These are phyloP conservation scores for Lamellibrachia luymesi DNA, from an alignment of 1,140 invertebrate species.

Conservation along the genomic window DNA sequence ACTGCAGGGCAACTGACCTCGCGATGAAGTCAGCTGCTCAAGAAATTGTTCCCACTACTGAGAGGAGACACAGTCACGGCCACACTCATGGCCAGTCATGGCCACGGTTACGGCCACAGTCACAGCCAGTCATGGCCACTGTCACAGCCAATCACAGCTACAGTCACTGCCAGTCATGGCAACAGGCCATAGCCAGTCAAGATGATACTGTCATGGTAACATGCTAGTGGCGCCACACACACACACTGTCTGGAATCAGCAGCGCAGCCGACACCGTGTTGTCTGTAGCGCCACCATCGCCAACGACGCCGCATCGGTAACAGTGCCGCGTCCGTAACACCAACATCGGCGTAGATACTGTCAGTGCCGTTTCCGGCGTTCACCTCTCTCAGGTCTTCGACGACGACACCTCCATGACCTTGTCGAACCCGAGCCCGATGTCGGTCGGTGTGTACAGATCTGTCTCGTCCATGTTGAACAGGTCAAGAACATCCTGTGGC, in stretches of 20 bases:
- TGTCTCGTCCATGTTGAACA: conserved; percentile 71
- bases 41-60: not conserved
- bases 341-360: not conserved
- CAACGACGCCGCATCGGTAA: not conserved
- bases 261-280: not conserved
- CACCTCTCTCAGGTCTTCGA: conserved; percentile 3
- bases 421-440: conserved; percentile 52
- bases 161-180: no score
- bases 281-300: not conserved
- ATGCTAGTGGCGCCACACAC: not conserved
- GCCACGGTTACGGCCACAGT: not conserved
- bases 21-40: not conserved
- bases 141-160: not conserved
- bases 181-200: no score
- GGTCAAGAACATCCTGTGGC: conserved; percentile 68
- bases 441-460: conserved; percentile 67
- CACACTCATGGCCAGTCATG: not conserved
- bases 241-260: not conserved
- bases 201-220: not conserved
- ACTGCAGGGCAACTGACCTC: not conserved
- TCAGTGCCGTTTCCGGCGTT: not conserved
- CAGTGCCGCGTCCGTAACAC: not conserved
- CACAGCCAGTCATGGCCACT: not conserved
- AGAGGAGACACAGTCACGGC: not conserved
- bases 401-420: conserved; percentile 38